Evolutionary conservation across 2,113 vertebrate species (phyloP).

Genomic region (Sapayoa aenigma): DNA sequence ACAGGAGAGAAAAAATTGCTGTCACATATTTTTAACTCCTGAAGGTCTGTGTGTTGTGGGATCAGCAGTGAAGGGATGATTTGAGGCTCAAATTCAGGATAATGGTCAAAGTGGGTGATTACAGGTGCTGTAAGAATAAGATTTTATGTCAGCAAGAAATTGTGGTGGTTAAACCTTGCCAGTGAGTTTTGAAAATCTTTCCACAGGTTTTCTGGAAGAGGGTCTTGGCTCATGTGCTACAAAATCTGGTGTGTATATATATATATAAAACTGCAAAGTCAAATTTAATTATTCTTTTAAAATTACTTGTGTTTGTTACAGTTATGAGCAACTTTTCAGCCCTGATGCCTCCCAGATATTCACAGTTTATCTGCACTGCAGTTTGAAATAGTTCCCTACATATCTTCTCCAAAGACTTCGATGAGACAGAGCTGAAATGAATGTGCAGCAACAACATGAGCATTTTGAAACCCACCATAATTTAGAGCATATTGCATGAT

Average conservation of each 20-base stretch:
- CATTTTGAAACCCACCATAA: background rate
- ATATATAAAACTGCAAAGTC: background rate
- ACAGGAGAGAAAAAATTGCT: background rate
- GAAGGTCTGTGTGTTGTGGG: background rate
- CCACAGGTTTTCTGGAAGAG: background rate
- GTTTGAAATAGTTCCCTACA: background rate
- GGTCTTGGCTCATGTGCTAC: background rate
- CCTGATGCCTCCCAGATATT: background rate
- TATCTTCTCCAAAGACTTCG: background rate
- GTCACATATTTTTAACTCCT: background rate
- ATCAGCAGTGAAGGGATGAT: background rate
- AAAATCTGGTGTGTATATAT: background rate
- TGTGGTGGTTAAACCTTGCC: rapidly evolving
- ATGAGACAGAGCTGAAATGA: background rate
- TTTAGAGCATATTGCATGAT: background rate
- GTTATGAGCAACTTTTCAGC: background rate
- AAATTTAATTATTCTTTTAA: background rate
- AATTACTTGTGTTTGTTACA: background rate
- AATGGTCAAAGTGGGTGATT: rapidly evolving
- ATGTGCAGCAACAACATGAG: background rate
- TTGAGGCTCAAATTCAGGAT: background rate
- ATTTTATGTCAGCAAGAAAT: rapidly evolving
- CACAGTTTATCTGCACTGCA: background rate
- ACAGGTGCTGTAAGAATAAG: background rate
- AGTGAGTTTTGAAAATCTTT: background rate